These are phyloP conservation scores for Pelmatolapia mariae DNA, from an alignment of 2,113 vertebrate genomes.

Conservation along the genomic window DNA sequence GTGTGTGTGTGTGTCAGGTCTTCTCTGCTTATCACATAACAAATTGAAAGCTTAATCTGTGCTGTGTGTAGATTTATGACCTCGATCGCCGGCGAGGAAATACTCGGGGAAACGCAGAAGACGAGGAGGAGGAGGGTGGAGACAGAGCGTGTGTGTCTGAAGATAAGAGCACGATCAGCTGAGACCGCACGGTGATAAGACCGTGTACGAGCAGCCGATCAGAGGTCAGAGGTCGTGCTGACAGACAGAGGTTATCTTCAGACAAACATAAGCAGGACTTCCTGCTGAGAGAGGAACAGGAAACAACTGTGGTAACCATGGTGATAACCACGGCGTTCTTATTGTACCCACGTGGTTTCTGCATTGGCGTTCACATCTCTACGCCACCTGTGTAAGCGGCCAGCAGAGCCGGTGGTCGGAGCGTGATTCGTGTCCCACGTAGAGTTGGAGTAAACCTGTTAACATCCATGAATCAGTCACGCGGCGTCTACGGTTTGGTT, in stretches of 20 bases:
- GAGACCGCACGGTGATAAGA: neutral
- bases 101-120: neutral
- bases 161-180: neutral
- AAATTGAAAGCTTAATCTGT: slow-evolving; percentile 51
- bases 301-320: neutral
- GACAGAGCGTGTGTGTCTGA: neutral
- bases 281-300: neutral
- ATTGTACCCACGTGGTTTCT: neutral
- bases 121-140: neutral
- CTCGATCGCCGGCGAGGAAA: neutral
- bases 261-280: neutral
- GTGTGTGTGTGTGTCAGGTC: neutral
- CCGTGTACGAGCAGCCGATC: neutral
- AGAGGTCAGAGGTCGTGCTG: neutral
- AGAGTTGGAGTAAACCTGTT: neutral
- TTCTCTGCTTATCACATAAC: slow-evolving; percentile 29
- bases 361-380: neutral
- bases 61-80: slow-evolving; percentile 28
- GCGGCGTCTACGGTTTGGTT: rapidly evolving
- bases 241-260: neutral
- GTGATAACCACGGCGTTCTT: neutral
- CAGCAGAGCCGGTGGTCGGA: neutral
- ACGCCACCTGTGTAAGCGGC: neutral
- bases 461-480: neutral
- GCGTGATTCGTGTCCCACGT: neutral